Conservation (phyloP, 2,888 invertebrate species). For the Tolmerus cingulatus region DNA sequence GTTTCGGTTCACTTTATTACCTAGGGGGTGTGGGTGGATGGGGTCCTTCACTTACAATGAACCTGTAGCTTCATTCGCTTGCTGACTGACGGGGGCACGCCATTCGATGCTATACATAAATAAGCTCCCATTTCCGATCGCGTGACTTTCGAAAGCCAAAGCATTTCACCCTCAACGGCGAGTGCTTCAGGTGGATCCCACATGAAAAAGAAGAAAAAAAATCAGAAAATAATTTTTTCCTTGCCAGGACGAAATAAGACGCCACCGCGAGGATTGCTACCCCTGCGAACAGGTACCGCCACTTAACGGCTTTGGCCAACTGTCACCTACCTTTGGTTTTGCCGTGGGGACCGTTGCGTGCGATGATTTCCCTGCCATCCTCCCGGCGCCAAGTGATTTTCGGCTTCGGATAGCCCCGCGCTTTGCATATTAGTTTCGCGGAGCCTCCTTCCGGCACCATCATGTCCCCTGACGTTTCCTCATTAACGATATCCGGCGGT, state of each 20-base stretch:
- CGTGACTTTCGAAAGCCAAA: slow-evolving; percentile 84
- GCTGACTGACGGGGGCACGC: slow-evolving; percentile 87
- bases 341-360: slow-evolving; percentile 75
- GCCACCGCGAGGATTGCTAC: background rate
- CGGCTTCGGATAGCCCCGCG: slow-evolving; percentile 84
- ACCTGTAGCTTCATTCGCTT: slow-evolving; percentile 91
- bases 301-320: background rate
- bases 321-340: slow-evolving; percentile 73
- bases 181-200: slow-evolving; percentile 64
- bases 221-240: slow-evolving; percentile 12
- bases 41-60: slow-evolving; percentile 78
- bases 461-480: slow-evolving; percentile 91
- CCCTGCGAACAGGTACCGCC: background rate
- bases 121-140: slow-evolving; percentile 90
- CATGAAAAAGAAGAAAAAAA: slow-evolving; percentile 3
- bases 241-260: background rate
- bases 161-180: slow-evolving; percentile 79
- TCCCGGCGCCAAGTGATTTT: slow-evolving; percentile 87
- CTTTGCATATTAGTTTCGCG: slow-evolving; percentile 86
- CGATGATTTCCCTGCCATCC: slow-evolving; percentile 83
- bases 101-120: slow-evolving; percentile 87
- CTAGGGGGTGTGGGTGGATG: background rate
- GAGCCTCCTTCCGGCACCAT: slow-evolving; percentile 94
- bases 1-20: background rate
- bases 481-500: slow-evolving; percentile 88